Conservation (phyloP, 2,888 invertebrate genomes). For the Bombylius major region DNA sequence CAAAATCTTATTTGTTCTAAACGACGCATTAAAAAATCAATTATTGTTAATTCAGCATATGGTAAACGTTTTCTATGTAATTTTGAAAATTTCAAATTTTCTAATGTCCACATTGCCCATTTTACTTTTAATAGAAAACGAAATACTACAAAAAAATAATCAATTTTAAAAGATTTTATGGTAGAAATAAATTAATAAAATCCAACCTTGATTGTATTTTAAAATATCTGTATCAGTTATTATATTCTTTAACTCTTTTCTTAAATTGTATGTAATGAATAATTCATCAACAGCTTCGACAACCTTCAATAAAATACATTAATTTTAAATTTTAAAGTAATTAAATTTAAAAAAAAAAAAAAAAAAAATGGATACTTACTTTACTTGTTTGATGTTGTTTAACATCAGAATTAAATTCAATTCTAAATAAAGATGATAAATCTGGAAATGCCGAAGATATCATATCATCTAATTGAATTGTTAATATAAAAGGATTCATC, state of each 20-base stretch:
- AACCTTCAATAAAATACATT: slow-evolving; percentile 13
- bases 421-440: slow-evolving; percentile 23
- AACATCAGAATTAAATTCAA: slow-evolving; percentile 22
- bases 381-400: slow-evolving; percentile 22
- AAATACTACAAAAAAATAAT: slow-evolving; percentile 28
- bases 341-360: background rate
- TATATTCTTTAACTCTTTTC: slow-evolving; percentile 23
- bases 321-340: background rate
- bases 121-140: slow-evolving; percentile 42
- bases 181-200: background rate
- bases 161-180: background rate
- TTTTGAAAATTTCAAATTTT: slow-evolving; percentile 21
- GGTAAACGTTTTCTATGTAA: slow-evolving; percentile 28
- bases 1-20: slow-evolving; percentile 42
- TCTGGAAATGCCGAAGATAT: slow-evolving; percentile 36
- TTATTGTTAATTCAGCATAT: slow-evolving; percentile 25
- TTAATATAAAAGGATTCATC: slow-evolving; percentile 36
- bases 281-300: slow-evolving; percentile 28
- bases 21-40: slow-evolving; percentile 32
- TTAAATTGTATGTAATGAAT: slow-evolving; percentile 23
- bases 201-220: slow-evolving; percentile 25
- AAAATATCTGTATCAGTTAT: slow-evolving; percentile 22
- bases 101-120: slow-evolving; percentile 41
- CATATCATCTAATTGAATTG: slow-evolving; percentile 38
- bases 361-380: slow-evolving; percentile 5